These are phyloP conservation scores for Sphaerophoria taeniata DNA, from an alignment of 2,888 invertebrate genomes.

Conservation along the genomic window DNA sequence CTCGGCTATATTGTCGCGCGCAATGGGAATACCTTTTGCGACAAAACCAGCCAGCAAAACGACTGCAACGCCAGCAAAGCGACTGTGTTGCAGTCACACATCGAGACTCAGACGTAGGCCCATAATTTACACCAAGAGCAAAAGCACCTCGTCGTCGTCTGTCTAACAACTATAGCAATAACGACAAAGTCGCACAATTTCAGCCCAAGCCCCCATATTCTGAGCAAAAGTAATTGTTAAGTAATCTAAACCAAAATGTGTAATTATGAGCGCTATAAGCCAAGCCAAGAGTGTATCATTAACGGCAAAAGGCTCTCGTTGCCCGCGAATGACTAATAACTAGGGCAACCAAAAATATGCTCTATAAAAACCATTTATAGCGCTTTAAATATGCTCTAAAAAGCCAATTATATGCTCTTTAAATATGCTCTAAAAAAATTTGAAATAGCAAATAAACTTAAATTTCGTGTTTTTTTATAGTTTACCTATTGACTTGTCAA, in stretches of 20 bases:
- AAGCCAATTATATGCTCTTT: too few relatives aligned
- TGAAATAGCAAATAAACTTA: too few relatives aligned
- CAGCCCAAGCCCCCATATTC: conserved; percentile 40
- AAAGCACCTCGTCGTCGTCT: conserved; percentile 33
- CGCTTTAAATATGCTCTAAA: too few relatives aligned
- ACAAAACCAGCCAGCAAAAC: background rate
- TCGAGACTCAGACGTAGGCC: conserved; percentile 34
- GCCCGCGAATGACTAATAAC: conserved; percentile 59
- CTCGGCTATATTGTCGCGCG: conserved; percentile 10
- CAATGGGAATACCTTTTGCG: background rate
- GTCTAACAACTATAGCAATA: conserved; percentile 22
- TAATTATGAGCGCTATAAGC: conserved; percentile 51
- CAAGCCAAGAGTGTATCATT: conserved; percentile 51
- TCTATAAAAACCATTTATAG: too few relatives aligned
- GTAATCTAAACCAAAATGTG: conserved; percentile 66
- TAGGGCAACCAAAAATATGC: too few relatives aligned
- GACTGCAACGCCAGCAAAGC: background rate
- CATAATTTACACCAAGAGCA: conserved; percentile 67
- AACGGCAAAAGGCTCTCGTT: conserved; percentile 34
- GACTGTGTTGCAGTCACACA: background rate
- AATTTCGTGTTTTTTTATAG: too few relatives aligned
- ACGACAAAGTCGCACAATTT: conserved; percentile 52
- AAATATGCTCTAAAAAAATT: too few relatives aligned
- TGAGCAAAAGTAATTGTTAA: conserved; percentile 71
- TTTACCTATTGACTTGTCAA: too few relatives aligned